Conservation (phyloP, 92 coral and sea anemone species). For the Micromussa lordhowensis region DNA sequence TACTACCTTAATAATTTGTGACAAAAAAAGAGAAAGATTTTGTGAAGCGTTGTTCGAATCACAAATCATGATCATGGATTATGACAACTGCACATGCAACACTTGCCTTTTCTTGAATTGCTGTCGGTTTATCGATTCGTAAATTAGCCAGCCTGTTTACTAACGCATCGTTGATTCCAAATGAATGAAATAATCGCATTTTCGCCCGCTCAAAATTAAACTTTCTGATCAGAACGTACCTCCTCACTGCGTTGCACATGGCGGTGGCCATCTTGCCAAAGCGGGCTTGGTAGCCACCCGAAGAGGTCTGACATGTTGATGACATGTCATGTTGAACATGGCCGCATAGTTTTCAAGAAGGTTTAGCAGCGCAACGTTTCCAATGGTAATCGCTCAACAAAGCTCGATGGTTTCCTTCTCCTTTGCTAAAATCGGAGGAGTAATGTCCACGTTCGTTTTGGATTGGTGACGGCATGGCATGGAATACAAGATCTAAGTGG, state of each 20-base stretch:
- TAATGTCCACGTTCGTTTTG: neutral
- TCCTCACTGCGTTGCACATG: neutral
- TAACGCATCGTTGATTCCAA: slow-evolving; percentile 65
- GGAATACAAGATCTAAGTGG: slow-evolving; percentile 77
- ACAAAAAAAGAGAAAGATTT: too few species aligned
- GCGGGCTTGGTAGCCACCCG: slow-evolving; percentile 35
- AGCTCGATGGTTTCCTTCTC: neutral
- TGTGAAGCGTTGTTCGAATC: too few species aligned
- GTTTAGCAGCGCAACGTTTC: neutral
- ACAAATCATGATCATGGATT: too few species aligned
- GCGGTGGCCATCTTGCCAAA: slow-evolving; percentile 70
- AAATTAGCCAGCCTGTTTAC: slow-evolving; percentile 64
- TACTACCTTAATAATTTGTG: too few species aligned
- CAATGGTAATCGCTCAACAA: neutral
- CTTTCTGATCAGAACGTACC: neutral
- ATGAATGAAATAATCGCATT: slow-evolving; percentile 66
- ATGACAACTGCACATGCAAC: too few species aligned
- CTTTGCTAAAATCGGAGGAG: neutral
- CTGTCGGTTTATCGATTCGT: slow-evolving; percentile 70
- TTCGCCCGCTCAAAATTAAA: slow-evolving; percentile 33
- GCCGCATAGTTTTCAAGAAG: neutral
- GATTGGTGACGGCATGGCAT: slow-evolving; percentile 37
- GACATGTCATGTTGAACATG: slow-evolving; percentile 26
- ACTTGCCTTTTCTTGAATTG: slow-evolving; percentile 83
- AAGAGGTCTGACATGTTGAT: neutral